A percentile compares a stretch with the other conserved stretches of the same genome.
phyloP scores from a whole-genome alignment of 2,888 invertebrate genomes.

The Agrilus biguttatus region DNA sequence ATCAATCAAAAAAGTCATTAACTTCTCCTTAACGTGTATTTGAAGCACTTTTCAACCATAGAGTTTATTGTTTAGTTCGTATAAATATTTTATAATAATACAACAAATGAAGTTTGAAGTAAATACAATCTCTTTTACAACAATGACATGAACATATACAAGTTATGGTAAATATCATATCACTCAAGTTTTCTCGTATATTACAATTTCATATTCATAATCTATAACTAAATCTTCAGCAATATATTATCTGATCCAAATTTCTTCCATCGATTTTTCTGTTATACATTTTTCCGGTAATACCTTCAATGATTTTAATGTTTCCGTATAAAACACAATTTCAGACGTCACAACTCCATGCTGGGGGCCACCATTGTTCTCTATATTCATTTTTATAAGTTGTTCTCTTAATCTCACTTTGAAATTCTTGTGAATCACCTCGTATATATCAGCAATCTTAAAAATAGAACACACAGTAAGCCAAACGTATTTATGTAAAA shows the following conservation, averaged over 20 bases:
- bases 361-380: conserved; percentile 92
- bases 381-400: conserved; percentile 71
- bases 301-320: conserved; percentile 64
- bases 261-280: conserved; percentile 67
- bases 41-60: too few relatives aligned
- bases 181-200: too few relatives aligned
- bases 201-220: neutral
- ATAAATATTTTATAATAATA: too few relatives aligned
- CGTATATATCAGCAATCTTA: conserved; percentile 28
- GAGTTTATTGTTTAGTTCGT: too few relatives aligned
- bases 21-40: too few relatives aligned
- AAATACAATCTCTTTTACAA: too few relatives aligned
- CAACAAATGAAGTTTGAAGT: too few relatives aligned
- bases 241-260: conserved; percentile 53
- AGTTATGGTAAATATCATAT: too few relatives aligned
- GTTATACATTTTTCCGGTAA: conserved; percentile 58
- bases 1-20: too few relatives aligned
- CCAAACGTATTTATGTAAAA: neutral
- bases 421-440: conserved; percentile 70
- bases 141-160: too few relatives aligned
- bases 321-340: conserved; percentile 80
- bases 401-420: conserved; percentile 77
- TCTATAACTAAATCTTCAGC: conserved; percentile 1
- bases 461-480: conserved; percentile 9
- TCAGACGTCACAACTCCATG: conserved; percentile 91